Conservation (phyloP, 53 echinoderm and acorn worm species). For the Arbacia lixula region DNA sequence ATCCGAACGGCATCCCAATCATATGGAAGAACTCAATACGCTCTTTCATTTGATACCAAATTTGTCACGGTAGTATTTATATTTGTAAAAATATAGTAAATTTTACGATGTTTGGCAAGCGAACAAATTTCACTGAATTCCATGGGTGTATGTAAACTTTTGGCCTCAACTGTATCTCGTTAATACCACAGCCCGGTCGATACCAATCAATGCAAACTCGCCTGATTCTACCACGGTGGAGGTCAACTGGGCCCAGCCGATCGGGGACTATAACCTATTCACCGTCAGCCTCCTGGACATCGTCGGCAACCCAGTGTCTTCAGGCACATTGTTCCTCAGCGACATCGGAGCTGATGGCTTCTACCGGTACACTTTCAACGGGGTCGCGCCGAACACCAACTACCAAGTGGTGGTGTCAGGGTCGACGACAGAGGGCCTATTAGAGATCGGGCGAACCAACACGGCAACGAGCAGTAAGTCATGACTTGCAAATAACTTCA, state of each 20-base stretch:
- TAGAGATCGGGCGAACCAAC: constrained; percentile 33
- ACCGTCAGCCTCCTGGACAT: background rate
- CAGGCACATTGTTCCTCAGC: background rate
- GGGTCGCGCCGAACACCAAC: constrained; percentile 20
- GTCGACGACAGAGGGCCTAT: constrained; percentile 14
- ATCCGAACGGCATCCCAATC: no score
- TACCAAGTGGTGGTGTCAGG: constrained; percentile 37
- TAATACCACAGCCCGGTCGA: constrained; percentile 19
- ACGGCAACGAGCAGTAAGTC: constrained; percentile 17
- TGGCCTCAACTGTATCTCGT: no score
- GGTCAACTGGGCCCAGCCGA: background rate
- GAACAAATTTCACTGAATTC: no score
- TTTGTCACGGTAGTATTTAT: no score
- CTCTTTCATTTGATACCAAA: no score
- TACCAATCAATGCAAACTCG: background rate
- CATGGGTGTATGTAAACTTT: no score
- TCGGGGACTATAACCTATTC: constrained; percentile 3
- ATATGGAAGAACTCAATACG: no score
- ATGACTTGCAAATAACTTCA: no score
- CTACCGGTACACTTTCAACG: background rate
- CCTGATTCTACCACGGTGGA: constrained; percentile 4
- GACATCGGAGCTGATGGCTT: constrained; percentile 5
- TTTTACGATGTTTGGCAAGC: no score
- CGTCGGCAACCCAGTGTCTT: background rate
- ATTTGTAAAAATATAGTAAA: no score